Evolutionary conservation across 2,888 invertebrate genomes (phyloP).

Genomic region (Hybos culiciformis): DNA sequence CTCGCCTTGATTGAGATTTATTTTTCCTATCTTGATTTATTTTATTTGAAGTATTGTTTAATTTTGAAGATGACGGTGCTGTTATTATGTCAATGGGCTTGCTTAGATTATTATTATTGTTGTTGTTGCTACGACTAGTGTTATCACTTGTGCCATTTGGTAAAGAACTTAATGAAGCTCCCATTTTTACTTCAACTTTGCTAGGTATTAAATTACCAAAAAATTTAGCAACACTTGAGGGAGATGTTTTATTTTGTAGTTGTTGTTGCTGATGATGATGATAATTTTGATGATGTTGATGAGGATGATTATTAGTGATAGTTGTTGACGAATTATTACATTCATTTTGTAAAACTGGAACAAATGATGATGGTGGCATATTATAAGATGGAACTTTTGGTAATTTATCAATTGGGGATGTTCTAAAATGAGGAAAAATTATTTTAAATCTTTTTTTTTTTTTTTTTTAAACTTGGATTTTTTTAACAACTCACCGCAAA

Average conservation of each 20-base stretch:
- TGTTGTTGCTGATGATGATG: not conserved
- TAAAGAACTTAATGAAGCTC: constrained; percentile 13
- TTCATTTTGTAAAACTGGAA: no score
- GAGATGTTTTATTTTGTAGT: not conserved
- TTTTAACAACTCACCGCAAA: no score
- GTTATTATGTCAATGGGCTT: constrained; percentile 29
- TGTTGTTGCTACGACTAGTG: constrained; percentile 9
- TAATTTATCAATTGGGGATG: not conserved
- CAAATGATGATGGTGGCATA: constrained; percentile 9
- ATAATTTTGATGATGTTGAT: no score
- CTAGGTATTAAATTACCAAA: constrained; percentile 34
- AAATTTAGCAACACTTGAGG: constrained; percentile 26
- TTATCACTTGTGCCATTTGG: not conserved
- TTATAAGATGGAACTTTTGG: not conserved
- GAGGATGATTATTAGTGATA: not conserved
- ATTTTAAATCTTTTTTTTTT: no score
- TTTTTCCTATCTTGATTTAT: constrained; percentile 11
- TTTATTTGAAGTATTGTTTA: constrained; percentile 15
- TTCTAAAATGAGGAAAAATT: not conserved
- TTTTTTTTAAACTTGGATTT: no score
- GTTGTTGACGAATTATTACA: not conserved
- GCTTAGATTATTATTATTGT: constrained; percentile 22
- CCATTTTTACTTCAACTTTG: constrained; percentile 31
- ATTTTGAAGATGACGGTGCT: constrained; percentile 16
- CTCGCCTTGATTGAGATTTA: constrained; percentile 13